A percentile compares a stretch with the other conserved stretches of the same genome.
Evolutionary conservation across 2,113 vertebrate species (phyloP).

Genomic region (Phasianus colchicus): DNA sequence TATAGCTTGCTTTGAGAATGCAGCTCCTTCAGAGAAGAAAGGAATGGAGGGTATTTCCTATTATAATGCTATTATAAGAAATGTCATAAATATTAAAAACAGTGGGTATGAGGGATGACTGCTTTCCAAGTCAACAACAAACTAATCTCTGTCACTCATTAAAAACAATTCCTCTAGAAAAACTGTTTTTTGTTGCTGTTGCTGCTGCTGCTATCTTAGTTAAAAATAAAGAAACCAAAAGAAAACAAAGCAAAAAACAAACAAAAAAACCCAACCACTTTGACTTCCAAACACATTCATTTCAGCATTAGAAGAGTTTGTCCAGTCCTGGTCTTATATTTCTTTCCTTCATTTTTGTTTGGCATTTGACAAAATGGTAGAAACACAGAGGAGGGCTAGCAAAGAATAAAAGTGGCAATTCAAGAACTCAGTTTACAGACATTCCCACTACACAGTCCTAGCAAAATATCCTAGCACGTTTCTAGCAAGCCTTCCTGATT

Average conservation of each 20-base stretch:
- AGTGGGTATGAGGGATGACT: background rate
- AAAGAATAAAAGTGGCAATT: background rate
- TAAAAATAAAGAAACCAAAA: background rate
- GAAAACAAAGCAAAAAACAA: background rate
- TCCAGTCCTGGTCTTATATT: background rate
- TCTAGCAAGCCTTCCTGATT: background rate
- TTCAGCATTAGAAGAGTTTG: background rate
- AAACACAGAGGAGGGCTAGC: background rate
- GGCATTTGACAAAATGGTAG: background rate
- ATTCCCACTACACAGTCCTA: background rate
- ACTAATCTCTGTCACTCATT: background rate
- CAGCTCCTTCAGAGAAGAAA: background rate
- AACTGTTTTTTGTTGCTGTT: background rate
- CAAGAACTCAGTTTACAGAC: background rate
- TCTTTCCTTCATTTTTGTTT: background rate
- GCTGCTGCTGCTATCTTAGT: background rate
- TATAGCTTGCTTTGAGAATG: background rate
- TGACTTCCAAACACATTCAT: background rate
- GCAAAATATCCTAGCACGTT: background rate
- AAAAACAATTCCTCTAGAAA: background rate
- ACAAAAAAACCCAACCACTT: background rate
- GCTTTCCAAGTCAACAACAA: background rate
- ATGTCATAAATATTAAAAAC: background rate
- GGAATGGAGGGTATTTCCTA: background rate
- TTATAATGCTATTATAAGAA: background rate